These are phyloP conservation scores for Nyleta sp. DNA, from an alignment of 2,888 invertebrate genomes.

Conservation along the genomic window DNA sequence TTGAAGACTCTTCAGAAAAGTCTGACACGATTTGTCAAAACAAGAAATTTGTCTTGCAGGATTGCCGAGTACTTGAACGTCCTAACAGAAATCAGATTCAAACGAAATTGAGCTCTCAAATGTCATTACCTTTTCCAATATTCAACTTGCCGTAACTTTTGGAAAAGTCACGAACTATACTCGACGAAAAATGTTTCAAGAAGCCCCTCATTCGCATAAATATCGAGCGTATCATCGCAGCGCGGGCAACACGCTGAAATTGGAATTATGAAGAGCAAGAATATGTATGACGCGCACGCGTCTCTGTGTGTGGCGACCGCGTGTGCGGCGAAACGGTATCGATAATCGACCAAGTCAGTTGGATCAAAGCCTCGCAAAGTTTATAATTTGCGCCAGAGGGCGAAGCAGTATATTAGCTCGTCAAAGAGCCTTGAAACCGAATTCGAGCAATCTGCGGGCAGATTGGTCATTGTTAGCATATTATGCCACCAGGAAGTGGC, in stretches of 20 bases:
- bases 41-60: too few species aligned
- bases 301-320: constrained; percentile 10
- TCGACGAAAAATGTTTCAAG: too few species aligned
- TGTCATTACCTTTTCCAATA: too few species aligned
- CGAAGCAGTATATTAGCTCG: constrained; percentile 61
- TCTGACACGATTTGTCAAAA: too few species aligned
- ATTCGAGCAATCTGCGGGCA: constrained; percentile 60
- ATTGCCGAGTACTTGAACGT: too few species aligned
- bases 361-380: constrained; percentile 69
- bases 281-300: constrained; percentile 17
- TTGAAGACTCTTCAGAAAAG: too few species aligned
- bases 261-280: constrained; percentile 49
- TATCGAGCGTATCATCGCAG: constrained; percentile 29
- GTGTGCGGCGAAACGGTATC: constrained; percentile 61
- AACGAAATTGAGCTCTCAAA: too few species aligned
- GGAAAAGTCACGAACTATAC: too few species aligned
- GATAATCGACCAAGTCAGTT: constrained; percentile 63
- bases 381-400: constrained; percentile 70
- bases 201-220: background rate
- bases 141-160: too few species aligned
- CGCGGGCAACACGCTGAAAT: constrained; percentile 42
- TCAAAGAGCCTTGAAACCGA: constrained; percentile 62
- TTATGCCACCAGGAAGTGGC: constrained; percentile 41
- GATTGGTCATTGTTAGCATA: constrained; percentile 64
- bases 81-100: too few species aligned